Conservation (phyloP, 2,113 vertebrate genomes). For the Charina bottae region DNA sequence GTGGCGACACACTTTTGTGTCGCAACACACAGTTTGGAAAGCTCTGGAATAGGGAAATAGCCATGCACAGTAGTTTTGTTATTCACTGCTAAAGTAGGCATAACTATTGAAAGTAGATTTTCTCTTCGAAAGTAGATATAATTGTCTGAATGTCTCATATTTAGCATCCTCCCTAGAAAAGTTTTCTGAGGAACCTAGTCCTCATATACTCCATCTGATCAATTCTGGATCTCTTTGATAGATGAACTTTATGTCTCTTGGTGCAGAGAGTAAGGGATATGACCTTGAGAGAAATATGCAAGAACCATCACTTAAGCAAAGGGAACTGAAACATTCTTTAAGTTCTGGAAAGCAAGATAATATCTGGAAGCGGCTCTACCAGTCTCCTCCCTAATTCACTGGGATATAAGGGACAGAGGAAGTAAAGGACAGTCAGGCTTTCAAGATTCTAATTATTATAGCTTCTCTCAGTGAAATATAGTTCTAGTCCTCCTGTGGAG, state of each 20-base stretch:
- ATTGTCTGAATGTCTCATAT: background rate
- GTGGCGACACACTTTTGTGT: no score
- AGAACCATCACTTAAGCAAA: background rate
- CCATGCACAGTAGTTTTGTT: background rate
- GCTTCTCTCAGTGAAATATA: background rate
- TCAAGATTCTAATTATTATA: background rate
- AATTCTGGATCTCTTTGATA: background rate
- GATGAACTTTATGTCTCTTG: background rate
- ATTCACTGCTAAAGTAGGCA: background rate
- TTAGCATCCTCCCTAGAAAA: background rate
- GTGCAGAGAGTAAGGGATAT: background rate
- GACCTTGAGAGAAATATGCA: background rate
- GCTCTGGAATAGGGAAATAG: background rate
- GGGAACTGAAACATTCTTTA: no score
- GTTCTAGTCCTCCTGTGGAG: background rate
- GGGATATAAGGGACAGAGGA: background rate
- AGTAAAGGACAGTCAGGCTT: background rate
- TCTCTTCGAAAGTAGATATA: background rate
- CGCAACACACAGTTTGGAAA: no score
- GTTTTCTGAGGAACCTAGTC: background rate
- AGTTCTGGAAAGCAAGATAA: background rate
- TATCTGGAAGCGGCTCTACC: background rate
- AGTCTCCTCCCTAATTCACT: background rate
- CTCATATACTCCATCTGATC: background rate
- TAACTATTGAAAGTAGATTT: background rate